Evolutionary conservation across 1,140 invertebrate genomes (phyloP).

Genomic region (Amphibalanus amphitrite): DNA sequence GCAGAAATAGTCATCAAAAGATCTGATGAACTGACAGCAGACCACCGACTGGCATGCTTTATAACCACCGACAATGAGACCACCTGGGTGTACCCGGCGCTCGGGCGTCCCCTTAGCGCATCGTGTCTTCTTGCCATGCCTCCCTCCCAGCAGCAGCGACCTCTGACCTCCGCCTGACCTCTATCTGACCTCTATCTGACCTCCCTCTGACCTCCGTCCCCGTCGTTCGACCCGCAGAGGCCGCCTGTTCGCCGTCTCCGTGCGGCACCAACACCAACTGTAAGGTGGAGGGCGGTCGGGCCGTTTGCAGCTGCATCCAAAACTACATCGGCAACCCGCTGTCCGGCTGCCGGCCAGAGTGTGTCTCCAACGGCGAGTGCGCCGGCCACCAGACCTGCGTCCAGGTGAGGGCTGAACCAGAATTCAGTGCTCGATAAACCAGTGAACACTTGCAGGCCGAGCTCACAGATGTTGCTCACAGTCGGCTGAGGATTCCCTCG

Average conservation of each 20-base stretch:
- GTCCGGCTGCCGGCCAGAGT: slow-evolving; percentile 18
- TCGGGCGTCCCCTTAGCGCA: no score
- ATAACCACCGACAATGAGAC: neutral
- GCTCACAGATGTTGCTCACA: neutral
- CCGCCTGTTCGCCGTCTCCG: slow-evolving; percentile 43
- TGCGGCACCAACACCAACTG: slow-evolving; percentile 41
- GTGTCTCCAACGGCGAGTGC: slow-evolving; percentile 21
- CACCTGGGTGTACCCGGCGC: neutral
- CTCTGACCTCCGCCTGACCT: no score
- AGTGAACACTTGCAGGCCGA: no score
- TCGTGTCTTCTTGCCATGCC: no score
- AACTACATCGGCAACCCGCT: slow-evolving; percentile 46
- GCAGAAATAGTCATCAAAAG: neutral
- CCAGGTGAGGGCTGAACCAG: slow-evolving; percentile 19
- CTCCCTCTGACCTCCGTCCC: neutral
- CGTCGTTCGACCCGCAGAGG: slow-evolving; percentile 17
- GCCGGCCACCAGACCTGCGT: slow-evolving; percentile 20
- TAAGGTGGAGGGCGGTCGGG: slow-evolving; percentile 16
- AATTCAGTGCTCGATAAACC: neutral
- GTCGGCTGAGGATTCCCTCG: no score
- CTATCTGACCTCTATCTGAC: no score
- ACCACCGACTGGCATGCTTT: neutral
- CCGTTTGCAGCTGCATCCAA: slow-evolving; percentile 35
- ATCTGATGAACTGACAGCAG: neutral
- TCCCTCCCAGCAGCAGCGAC: no score